Evolutionary conservation across 1,140 invertebrate genomes (phyloP).

Genomic region (Radopholus similis): DNA sequence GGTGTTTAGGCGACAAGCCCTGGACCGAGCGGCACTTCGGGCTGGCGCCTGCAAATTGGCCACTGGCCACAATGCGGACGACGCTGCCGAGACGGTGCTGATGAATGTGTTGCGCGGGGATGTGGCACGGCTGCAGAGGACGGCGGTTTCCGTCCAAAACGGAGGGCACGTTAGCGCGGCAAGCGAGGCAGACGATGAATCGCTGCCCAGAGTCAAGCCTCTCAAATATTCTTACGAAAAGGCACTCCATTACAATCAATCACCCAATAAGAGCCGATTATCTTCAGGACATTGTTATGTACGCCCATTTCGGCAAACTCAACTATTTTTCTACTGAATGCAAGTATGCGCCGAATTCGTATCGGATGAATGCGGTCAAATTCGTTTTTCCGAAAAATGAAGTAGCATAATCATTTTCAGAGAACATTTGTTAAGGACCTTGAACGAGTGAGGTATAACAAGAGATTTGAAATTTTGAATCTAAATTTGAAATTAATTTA

Average conservation of each 20-base stretch:
- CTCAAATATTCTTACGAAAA: conserved; percentile 99
- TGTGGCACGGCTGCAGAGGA: conserved; percentile 83
- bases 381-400: too few relatives aligned
- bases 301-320: conserved; percentile 77
- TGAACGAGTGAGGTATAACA: conserved; percentile 72
- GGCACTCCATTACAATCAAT: conserved; percentile 8
- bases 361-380: conserved; percentile 64
- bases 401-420: conserved; percentile 67
- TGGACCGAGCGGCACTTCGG: conserved; percentile 71
- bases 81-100: conserved; percentile 87
- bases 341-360: conserved; percentile 95
- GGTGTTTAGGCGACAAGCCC: conserved; percentile 68
- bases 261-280: neutral
- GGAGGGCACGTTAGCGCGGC: conserved; percentile 52
- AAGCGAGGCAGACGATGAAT: conserved; percentile 71
- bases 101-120: conserved; percentile 79
- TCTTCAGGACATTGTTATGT: conserved; percentile 88
- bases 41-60: conserved; percentile 86
- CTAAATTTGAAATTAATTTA: too few relatives aligned
- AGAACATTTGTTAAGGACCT: conserved; percentile 89
- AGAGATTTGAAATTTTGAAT: too few relatives aligned
- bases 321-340: conserved; percentile 99
- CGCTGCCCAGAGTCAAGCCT: conserved; percentile 82
- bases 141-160: conserved; percentile 67
- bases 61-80: conserved; percentile 96